Evolutionary conservation across 2,113 vertebrate genomes (phyloP), one percentile per base, ranked within the genome.

Genomic region (Todiramphus saurophagus): DNA sequence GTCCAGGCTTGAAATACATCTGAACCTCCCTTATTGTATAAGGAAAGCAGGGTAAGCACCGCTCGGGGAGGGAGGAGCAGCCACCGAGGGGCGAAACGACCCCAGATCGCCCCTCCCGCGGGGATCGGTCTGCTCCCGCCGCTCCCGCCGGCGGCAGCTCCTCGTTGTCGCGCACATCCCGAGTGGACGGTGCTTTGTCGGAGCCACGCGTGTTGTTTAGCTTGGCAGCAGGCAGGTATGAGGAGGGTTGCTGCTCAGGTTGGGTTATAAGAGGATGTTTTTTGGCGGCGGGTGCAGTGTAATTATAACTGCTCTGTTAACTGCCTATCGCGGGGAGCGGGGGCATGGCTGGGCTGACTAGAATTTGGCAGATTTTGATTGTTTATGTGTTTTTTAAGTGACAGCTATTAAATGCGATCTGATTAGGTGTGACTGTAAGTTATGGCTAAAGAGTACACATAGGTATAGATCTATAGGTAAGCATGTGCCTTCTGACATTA

Each of bases 321-420:
- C 21, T 13, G 6, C 51, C 53, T n/a, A 0, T 20, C 2, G 4
- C 33, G 4, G 28, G 31, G 41, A 30, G 2, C 56, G 9, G 15
- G 4, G 6, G 37, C n/a, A 0, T 6, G 24, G 6, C 39, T 51
- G 60, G 17, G 27, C 31, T 56, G 13, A 13, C 37, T n/a, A 60
- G 20, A 6, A 0, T 81, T 63, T 16, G 55, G 51, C 5, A 13
- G 19, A 9, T 46, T 72, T 59, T 33, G 31, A 3, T n/a, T 28
- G 28, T 48, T 37, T 8, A 5, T 33, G 31, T 50, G 55, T 5
- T 64, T 67, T 77, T 59, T 24, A 67, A 89, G 30, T 20, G 30
- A 7, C 21, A 1, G 2, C 3, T 39, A 3, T 76, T n/a, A 19
- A 43, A 15, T 58, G 1, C 28, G 5, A 0, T 63, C 48, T 58